These are phyloP conservation scores for Hypotaenidia philippensis DNA, from an alignment of 2,797 vertebrate genomes.

Conservation along the genomic window DNA sequence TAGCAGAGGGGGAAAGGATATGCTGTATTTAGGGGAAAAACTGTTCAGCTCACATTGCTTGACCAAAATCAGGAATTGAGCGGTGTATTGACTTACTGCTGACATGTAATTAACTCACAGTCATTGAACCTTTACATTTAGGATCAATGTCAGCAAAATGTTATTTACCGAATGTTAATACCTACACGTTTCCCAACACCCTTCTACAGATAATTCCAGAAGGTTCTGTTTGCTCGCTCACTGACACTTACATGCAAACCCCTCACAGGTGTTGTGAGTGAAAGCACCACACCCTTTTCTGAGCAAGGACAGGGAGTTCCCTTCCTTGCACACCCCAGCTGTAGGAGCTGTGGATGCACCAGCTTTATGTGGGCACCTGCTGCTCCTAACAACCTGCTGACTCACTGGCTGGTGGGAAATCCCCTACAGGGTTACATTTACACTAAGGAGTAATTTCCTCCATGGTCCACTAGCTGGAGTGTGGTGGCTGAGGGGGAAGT, in stretches of 20 bases:
- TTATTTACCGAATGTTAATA: neutral
- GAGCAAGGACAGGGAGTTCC: neutral
- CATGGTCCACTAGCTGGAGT: no score
- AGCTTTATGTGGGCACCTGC: neutral
- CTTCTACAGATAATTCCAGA: neutral
- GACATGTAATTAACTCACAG: neutral
- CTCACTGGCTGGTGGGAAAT: accelerated
- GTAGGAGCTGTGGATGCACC: neutral
- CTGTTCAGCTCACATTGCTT: neutral
- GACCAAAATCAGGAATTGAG: neutral
- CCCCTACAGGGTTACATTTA: neutral
- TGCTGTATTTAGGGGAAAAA: neutral
- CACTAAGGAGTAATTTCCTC: accelerated
- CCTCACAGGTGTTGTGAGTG: neutral
- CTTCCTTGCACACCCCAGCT: neutral
- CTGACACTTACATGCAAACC: neutral
- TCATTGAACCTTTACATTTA: neutral
- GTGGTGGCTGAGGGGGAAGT: neutral
- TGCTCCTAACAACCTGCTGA: neutral
- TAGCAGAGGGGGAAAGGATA: neutral
- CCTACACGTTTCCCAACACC: neutral
- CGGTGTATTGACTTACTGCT: neutral
- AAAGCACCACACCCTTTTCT: neutral
- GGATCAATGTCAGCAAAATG: neutral
- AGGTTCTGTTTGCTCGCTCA: neutral